phyloP scores from a whole-genome alignment of 1,140 invertebrate genomes.

The Pseudomyrmex cubaensis region DNA sequence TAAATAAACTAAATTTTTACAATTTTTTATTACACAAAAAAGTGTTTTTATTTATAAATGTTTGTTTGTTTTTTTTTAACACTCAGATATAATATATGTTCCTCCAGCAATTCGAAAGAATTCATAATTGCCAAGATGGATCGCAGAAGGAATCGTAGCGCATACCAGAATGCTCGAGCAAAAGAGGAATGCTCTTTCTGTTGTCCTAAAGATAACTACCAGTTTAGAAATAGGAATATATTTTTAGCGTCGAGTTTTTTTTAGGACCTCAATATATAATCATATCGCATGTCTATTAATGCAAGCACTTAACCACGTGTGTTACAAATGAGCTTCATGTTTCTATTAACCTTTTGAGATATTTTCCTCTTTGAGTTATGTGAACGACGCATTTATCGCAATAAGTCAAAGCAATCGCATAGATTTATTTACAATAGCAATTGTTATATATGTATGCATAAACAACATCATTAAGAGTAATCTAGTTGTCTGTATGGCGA shows the following conservation, averaged over 20 bases:
- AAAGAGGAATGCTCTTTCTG: slow-evolving; percentile 41
- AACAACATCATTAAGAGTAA: background rate
- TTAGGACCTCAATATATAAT: slow-evolving; percentile 49
- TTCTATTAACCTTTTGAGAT: background rate
- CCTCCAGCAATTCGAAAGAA: slow-evolving; percentile 4
- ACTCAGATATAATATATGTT: background rate
- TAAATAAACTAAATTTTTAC: too few species aligned
- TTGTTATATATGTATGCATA: background rate
- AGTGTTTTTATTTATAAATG: too few species aligned
- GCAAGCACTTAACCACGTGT: slow-evolving; percentile 34
- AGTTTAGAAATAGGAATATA: slow-evolving; percentile 56
- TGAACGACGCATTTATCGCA: background rate
- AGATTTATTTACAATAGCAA: slow-evolving; percentile 1
- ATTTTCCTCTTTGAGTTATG: background rate
- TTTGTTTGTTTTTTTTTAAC: too few species aligned
- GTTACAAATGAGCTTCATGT: slow-evolving; percentile 1
- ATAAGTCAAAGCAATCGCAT: background rate
- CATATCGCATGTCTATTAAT: slow-evolving; percentile 25
- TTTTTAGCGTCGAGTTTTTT: slow-evolving; percentile 62
- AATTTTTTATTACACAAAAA: too few species aligned
- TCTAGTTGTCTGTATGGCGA: background rate
- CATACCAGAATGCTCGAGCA: slow-evolving; percentile 44
- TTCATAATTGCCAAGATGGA: slow-evolving; percentile 30
- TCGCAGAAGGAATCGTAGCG: slow-evolving; percentile 20
- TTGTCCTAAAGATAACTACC: slow-evolving; percentile 52